Percentiles rank a stretch among this genome's conserved stretches.
Conservation (phyloP, 2,888 invertebrate genomes). For the Catotricha subobsoleta region DNA sequence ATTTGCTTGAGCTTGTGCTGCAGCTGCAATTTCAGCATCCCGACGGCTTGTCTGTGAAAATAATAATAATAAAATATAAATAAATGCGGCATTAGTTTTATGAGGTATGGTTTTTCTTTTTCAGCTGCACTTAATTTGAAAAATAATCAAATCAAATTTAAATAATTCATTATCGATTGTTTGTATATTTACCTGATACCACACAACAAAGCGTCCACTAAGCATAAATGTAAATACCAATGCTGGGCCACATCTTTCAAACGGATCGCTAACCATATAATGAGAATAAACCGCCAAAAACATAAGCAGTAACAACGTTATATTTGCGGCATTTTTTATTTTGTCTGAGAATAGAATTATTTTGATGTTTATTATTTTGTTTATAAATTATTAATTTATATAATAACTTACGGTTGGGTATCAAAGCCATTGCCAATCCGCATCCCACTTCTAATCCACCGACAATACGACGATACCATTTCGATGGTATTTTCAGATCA, state of each 20-base stretch:
- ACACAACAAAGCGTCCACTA: constrained; percentile 73
- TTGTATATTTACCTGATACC: constrained; percentile 34
- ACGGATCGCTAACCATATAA: constrained; percentile 79
- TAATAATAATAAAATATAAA: too few species aligned
- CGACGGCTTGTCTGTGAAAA: constrained; percentile 38
- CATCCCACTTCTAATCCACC: constrained; percentile 72
- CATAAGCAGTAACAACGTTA: constrained; percentile 66
- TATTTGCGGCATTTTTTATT: constrained; percentile 77
- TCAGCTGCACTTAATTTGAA: not conserved
- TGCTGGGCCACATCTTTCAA: constrained; percentile 78
- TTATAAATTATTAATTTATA: not conserved
- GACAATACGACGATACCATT: constrained; percentile 76
- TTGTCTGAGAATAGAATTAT: constrained; percentile 45
- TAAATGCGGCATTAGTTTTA: too few species aligned
- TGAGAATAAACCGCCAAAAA: constrained; percentile 83
- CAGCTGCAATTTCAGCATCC: constrained; percentile 31
- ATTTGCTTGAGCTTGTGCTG: constrained; percentile 36
- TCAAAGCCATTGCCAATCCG: constrained; percentile 61
- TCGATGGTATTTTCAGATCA: constrained; percentile 76
- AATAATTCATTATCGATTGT: not conserved
- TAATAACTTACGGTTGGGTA: constrained; percentile 60
- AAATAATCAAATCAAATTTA: not conserved
- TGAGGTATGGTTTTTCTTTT: too few species aligned
- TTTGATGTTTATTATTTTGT: not conserved
- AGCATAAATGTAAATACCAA: constrained; percentile 87